Conservation (phyloP, 2,797 vertebrate genomes). For the Manis pentadactyla region DNA sequence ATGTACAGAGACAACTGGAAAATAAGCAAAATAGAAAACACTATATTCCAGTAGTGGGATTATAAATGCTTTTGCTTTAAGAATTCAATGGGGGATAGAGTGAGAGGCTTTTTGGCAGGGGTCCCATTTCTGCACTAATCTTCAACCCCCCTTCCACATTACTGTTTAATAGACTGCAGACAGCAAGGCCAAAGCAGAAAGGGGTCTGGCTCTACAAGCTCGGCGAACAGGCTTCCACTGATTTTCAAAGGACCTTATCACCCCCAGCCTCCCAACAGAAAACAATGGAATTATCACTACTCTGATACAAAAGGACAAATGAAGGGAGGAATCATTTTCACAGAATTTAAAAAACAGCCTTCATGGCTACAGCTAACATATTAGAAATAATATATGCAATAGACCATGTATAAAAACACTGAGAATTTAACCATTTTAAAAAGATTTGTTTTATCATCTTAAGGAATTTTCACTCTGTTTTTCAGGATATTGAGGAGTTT, state of each 20-base stretch:
- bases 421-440: background rate
- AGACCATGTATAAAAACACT: background rate
- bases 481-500: background rate
- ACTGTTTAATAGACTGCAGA: background rate
- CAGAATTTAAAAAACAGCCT: background rate
- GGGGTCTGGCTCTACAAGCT: background rate
- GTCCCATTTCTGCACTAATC: background rate
- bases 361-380: background rate
- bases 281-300: rapidly evolving
- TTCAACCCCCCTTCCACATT: background rate
- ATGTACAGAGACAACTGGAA: background rate
- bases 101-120: background rate
- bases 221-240: background rate
- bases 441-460: background rate
- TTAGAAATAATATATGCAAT: background rate
- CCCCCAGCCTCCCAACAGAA: background rate
- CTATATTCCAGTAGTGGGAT: background rate
- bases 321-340: background rate
- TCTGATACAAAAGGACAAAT: background rate
- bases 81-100: background rate
- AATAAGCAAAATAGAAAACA: background rate
- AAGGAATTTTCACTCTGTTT: background rate
- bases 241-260: background rate
- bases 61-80: background rate
- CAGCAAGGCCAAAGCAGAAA: background rate